Conservation (phyloP, 2,113 vertebrate species). For the Piaya cayana region DNA sequence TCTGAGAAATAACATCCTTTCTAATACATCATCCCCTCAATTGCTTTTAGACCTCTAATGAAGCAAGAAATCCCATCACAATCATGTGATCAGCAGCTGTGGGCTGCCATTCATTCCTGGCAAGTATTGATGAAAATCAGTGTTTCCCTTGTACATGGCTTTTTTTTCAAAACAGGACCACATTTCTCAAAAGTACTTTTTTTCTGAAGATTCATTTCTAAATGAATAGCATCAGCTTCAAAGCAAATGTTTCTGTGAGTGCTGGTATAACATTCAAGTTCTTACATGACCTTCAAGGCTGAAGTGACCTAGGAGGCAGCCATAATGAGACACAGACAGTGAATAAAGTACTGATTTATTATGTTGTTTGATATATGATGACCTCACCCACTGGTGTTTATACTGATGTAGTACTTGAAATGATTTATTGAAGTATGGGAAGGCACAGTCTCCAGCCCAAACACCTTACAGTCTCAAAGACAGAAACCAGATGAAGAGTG, state of each 20-base stretch:
- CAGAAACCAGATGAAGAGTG: slow-evolving; percentile 56
- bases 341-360: slow-evolving; percentile 65
- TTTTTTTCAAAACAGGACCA: slow-evolving; percentile 4
- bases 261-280: slow-evolving; percentile 16
- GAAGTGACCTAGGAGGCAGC: slow-evolving; percentile 49
- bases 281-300: slow-evolving; percentile 35
- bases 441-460: slow-evolving; percentile 17
- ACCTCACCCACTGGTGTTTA: slow-evolving; percentile 59
- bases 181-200: not conserved
- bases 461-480: slow-evolving; percentile 32
- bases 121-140: not conserved
- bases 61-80: not conserved
- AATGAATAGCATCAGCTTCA: slow-evolving; percentile 31
- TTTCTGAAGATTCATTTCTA: slow-evolving; percentile 8
- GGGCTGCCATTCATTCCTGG: not conserved
- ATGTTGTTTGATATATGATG: slow-evolving; percentile 61
- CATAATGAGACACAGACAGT: slow-evolving; percentile 61
- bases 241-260: slow-evolving; percentile 18
- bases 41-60: not conserved
- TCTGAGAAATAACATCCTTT: not conserved
- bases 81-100: not conserved
- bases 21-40: not conserved
- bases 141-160: not conserved
- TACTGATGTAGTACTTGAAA: slow-evolving; percentile 40
- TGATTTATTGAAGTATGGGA: slow-evolving; percentile 25